Percentiles rank a stretch among this genome's conserved stretches.
Conservation (phyloP, 2,113 vertebrate species). For the Tyrannus savana region DNA sequence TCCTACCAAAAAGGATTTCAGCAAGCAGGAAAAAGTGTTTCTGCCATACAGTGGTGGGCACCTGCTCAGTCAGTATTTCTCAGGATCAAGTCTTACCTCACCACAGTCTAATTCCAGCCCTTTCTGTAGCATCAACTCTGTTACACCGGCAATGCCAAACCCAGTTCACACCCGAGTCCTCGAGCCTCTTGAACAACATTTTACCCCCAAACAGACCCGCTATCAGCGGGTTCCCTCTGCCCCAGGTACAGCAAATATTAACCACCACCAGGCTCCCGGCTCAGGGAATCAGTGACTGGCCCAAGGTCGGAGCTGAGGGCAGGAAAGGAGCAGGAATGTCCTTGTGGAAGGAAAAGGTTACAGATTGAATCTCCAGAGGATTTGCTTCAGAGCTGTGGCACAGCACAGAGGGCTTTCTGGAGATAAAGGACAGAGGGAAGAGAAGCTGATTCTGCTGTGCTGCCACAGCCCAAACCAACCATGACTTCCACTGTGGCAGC, state of each 20-base stretch:
- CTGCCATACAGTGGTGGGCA: fast-evolving
- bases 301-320: conserved; percentile 35
- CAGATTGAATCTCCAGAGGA: background rate
- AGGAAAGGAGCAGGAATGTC: background rate
- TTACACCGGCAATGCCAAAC: fast-evolving
- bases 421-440: background rate
- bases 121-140: background rate
- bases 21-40: background rate
- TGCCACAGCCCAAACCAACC: background rate
- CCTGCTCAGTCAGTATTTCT: background rate
- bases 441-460: background rate
- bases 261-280: background rate
- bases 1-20: background rate
- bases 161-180: background rate
- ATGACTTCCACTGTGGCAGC: fast-evolving
- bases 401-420: background rate
- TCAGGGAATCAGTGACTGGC: background rate
- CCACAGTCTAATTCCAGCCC: background rate
- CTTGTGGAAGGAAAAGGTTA: conserved; percentile 3
- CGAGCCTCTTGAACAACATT: fast-evolving
- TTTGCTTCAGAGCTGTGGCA: background rate
- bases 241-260: conserved; percentile 52
- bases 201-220: background rate
- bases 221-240: background rate
- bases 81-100: background rate